phyloP scores from a whole-genome alignment of 2,797 vertebrate species.

The Chrysocyon brachyurus region DNA sequence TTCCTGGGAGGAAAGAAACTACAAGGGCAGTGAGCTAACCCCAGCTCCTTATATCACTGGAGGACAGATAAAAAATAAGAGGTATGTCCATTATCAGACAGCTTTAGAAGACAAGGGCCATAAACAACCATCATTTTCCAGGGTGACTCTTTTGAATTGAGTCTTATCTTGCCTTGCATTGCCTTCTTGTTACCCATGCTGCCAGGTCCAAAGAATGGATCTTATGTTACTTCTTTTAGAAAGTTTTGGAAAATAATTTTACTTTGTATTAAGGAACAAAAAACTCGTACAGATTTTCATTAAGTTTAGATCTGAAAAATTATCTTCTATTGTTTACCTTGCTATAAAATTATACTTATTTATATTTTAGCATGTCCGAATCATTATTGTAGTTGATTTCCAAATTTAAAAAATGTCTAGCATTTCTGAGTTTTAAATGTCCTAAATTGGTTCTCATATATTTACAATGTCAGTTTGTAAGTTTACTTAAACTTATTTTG shows the following conservation, averaged over 20 bases:
- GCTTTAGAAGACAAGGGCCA: neutral
- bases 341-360: neutral
- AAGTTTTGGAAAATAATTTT: conserved; percentile 28
- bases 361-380: neutral
- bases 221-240: neutral
- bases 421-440: conserved; percentile 39
- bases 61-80: neutral
- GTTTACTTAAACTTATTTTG: neutral
- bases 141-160: neutral
- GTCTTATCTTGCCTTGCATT: neutral
- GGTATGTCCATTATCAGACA: neutral
- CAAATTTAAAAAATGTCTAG: neutral
- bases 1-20: neutral
- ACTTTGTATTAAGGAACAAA: neutral
- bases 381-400: neutral
- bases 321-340: neutral
- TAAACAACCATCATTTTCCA: neutral
- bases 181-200: neutral
- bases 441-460: neutral
- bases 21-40: neutral
- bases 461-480: neutral
- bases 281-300: neutral
- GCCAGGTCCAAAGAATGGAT: neutral
- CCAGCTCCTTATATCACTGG: neutral
- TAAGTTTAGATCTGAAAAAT: neutral